Evolutionary conservation across 2,888 invertebrate species (phyloP).

Genomic region (Diploptera punctata): DNA sequence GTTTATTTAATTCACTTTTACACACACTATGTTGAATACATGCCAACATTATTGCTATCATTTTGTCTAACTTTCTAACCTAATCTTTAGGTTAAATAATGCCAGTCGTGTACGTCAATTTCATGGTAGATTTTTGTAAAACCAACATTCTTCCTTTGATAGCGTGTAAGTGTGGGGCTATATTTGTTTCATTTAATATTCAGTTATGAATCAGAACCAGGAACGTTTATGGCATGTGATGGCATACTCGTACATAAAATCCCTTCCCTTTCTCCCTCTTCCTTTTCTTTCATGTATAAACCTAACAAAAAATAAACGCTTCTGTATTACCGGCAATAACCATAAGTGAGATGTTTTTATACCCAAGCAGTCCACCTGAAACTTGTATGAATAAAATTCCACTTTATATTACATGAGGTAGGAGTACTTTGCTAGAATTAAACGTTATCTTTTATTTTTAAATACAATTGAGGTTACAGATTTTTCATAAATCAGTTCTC

Average conservation of each 20-base stretch:
- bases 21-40: not conserved
- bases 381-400: too few species aligned
- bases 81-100: not conserved
- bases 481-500: too few species aligned
- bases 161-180: not conserved
- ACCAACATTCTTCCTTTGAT: too few species aligned
- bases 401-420: too few species aligned
- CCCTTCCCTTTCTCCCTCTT: not conserved
- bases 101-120: not conserved
- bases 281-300: not conserved
- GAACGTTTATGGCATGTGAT: not conserved
- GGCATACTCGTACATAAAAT: not conserved
- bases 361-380: not conserved
- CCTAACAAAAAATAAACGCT: not conserved
- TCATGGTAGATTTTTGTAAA: not conserved
- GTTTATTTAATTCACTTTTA: too few species aligned
- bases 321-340: not conserved
- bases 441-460: too few species aligned
- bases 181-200: constrained; percentile 8
- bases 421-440: too few species aligned
- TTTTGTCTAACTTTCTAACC: not conserved
- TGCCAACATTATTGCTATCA: not conserved
- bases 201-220: not conserved
- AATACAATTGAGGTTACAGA: too few species aligned
- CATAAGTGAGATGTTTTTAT: constrained; percentile 8